A percentile compares a stretch with the other conserved stretches of the same genome.
Evolutionary conservation across 92 coral and sea anemone genomes (phyloP).

Genomic region (Heliopora coerulea): DNA sequence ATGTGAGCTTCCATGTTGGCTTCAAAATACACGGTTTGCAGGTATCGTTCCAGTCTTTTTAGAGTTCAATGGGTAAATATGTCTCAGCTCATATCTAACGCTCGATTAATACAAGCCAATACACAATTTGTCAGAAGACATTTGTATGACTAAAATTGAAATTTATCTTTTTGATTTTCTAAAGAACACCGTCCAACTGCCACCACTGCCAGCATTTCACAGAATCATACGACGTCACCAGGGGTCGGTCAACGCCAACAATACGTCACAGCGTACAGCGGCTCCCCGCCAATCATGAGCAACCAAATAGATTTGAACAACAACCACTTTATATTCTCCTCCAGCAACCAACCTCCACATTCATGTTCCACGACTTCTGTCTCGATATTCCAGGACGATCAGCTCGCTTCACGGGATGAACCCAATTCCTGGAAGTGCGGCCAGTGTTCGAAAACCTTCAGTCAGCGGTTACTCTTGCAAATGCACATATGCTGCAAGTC

Average conservation of each 20-base stretch:
- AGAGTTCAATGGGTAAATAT: too few species aligned
- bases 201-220: not conserved
- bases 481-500: conserved; percentile 42
- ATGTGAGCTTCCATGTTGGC: too few species aligned
- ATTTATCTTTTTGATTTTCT: not conserved
- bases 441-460: conserved; percentile 44
- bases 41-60: too few species aligned
- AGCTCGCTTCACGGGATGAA: conserved; percentile 2
- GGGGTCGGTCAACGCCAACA: conserved; percentile 13
- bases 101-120: too few species aligned
- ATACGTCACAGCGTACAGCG: conserved; percentile 19
- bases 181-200: conserved; percentile 22
- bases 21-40: too few species aligned
- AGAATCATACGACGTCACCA: conserved; percentile 20
- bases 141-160: too few species aligned
- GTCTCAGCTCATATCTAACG: too few species aligned
- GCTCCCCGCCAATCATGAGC: conserved; percentile 8
- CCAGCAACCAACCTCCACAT: conserved; percentile 15
- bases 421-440: conserved; percentile 29
- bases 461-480: conserved; percentile 45
- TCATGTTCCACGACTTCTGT: conserved; percentile 25
- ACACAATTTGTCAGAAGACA: too few species aligned
- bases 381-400: conserved; percentile 12
- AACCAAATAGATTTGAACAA: conserved; percentile 3
- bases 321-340: not conserved